These are phyloP conservation scores for Pipistrellus pipistrellus DNA, from an alignment of 2,797 vertebrate species.

Conservation along the genomic window DNA sequence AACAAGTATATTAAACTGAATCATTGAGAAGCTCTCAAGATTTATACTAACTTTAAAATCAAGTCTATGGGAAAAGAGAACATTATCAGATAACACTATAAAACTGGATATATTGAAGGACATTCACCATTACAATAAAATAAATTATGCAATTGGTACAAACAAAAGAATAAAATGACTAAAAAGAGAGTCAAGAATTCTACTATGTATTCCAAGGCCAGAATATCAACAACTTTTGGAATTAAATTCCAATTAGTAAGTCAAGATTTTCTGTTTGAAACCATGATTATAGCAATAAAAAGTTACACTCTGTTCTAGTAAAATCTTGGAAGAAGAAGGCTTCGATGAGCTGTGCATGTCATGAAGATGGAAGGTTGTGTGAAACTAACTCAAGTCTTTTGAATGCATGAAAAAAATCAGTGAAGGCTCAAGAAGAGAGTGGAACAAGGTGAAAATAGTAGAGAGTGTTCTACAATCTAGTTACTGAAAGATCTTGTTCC, in stretches of 20 bases:
- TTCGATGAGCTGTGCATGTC: not conserved
- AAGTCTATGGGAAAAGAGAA: conserved; percentile 15
- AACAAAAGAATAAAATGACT: not conserved
- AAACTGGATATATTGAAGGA: conserved; percentile 41
- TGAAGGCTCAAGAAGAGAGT: conserved; percentile 6
- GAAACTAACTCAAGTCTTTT: not conserved
- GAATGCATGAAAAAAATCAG: not conserved
- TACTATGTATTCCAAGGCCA: not conserved
- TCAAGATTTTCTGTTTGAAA: conserved; percentile 51
- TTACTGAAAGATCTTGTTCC: conserved; percentile 15
- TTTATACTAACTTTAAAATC: conserved; percentile 55
- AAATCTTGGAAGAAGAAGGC: not conserved
- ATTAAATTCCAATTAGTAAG: conserved; percentile 37
- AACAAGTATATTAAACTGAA: conserved; percentile 10
- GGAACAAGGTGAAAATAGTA: not conserved
- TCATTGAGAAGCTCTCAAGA: not conserved
- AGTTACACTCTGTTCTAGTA: conserved; percentile 40
- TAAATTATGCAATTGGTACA: not conserved
- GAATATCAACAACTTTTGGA: conserved; percentile 30
- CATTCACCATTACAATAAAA: conserved; percentile 7
- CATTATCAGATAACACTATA: conserved; percentile 57
- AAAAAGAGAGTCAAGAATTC: not conserved
- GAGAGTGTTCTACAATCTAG: not conserved
- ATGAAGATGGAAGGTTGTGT: not conserved
- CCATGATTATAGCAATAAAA: conserved; percentile 33